A percentile compares a stretch with the other conserved stretches of the same genome.
These are phyloP conservation scores for Leptoclinus maculatus DNA, from an alignment of 2,797 vertebrate species.

Conservation along the genomic window DNA sequence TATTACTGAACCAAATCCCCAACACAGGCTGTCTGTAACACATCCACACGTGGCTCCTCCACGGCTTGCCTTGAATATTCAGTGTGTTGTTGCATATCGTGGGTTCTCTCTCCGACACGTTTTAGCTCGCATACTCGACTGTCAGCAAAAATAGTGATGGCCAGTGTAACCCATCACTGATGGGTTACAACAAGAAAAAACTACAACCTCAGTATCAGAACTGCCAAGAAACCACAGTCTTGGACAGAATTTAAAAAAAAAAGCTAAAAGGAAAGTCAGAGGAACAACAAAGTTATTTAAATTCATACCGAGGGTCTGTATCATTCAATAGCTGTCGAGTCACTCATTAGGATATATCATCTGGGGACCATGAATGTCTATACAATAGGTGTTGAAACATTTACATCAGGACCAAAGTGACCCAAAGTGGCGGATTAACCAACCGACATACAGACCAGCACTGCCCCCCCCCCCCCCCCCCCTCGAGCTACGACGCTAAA, in stretches of 20 bases:
- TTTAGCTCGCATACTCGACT: slow-evolving; percentile 31
- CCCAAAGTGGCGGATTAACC: background rate
- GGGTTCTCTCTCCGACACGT: slow-evolving; percentile 37
- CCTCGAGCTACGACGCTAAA: background rate
- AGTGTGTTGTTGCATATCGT: slow-evolving; percentile 21
- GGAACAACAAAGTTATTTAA: background rate
- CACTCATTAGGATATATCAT: background rate
- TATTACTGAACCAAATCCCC: slow-evolving; percentile 62
- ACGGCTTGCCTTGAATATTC: slow-evolving; percentile 57
- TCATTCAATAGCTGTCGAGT: background rate
- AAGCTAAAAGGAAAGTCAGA: background rate
- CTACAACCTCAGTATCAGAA: slow-evolving; percentile 4
- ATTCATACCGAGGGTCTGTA: background rate
- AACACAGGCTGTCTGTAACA: slow-evolving; percentile 36
- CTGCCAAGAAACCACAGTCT: background rate
- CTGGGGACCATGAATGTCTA: background rate
- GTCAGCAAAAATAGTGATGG: slow-evolving; percentile 44
- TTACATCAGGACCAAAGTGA: background rate
- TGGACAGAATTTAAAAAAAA: background rate
- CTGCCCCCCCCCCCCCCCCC: background rate
- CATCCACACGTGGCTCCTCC: slow-evolving; percentile 39
- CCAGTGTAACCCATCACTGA: no score
- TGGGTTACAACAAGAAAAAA: slow-evolving; percentile 1
- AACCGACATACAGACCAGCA: background rate
- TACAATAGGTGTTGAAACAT: background rate